phyloP scores from a whole-genome alignment of 2,113 vertebrate species.

The Amphiprion ocellaris region DNA sequence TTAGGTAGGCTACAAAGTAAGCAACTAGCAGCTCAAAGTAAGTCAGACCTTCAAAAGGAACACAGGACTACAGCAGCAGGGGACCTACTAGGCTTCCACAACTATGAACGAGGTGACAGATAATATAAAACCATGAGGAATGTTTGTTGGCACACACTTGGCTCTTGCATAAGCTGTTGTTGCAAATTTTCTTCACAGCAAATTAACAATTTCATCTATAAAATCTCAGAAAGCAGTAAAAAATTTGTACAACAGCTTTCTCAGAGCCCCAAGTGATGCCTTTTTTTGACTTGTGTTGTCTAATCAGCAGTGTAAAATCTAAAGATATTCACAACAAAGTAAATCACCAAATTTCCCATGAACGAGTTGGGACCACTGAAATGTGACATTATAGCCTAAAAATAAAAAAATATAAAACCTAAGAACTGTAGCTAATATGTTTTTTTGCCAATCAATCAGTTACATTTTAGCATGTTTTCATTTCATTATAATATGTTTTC shows the following conservation, averaged over 20 bases:
- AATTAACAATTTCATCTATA: not conserved
- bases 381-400: too few relatives aligned
- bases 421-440: too few relatives aligned
- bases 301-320: too few relatives aligned
- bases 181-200: not conserved
- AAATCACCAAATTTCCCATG: too few relatives aligned
- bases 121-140: not conserved
- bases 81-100: not conserved
- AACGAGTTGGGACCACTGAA: too few relatives aligned
- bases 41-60: not conserved
- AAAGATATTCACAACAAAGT: too few relatives aligned
- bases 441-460: too few relatives aligned
- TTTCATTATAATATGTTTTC: too few relatives aligned
- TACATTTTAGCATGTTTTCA: too few relatives aligned
- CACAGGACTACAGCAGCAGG: not conserved
- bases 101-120: not conserved
- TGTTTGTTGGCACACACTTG: not conserved
- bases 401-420: too few relatives aligned
- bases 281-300: too few relatives aligned
- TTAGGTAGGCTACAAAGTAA: not conserved
- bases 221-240: not conserved
- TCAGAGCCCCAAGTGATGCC: not conserved
- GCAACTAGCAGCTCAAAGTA: not conserved
- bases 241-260: not conserved
- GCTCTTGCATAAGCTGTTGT: too few relatives aligned